These are phyloP conservation scores for Pyrocoelia pectoralis DNA, from an alignment of 2,888 invertebrate genomes.

Conservation along the genomic window DNA sequence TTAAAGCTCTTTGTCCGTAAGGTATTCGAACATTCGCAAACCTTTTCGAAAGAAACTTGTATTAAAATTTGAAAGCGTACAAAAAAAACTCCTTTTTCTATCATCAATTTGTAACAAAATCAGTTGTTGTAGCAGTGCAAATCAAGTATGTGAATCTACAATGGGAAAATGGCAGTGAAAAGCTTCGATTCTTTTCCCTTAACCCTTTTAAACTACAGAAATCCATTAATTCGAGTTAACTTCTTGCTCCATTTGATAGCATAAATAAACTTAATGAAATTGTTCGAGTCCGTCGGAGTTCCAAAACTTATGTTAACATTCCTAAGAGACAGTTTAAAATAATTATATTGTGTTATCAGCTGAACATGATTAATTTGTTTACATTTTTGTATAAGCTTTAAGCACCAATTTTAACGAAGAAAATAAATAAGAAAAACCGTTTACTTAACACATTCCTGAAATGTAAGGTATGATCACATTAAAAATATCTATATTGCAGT, in stretches of 20 bases:
- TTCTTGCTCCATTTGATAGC: constrained; percentile 1
- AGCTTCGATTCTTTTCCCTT: background rate
- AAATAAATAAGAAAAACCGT: background rate
- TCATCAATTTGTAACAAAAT: constrained; percentile 9
- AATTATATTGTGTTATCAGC: background rate
- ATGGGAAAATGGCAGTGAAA: too few relatives aligned
- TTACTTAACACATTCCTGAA: too few relatives aligned
- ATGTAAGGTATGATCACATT: too few relatives aligned
- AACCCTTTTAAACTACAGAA: background rate
- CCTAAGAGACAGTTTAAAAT: background rate
- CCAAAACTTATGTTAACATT: background rate
- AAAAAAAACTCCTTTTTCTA: constrained; percentile 1
- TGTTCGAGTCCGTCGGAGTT: background rate
- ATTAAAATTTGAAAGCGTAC: constrained; percentile 28
- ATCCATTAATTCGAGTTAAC: background rate
- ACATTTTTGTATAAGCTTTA: background rate
- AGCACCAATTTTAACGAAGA: background rate
- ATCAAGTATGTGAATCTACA: constrained; percentile 13
- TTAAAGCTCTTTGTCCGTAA: constrained; percentile 24
- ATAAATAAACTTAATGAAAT: background rate
- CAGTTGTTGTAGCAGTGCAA: constrained; percentile 9
- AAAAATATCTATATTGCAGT: too few relatives aligned
- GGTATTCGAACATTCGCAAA: constrained; percentile 28
- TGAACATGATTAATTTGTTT: background rate
- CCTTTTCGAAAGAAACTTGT: constrained; percentile 27